Conservation (phyloP, 2,113 vertebrate genomes). For the Gymnocephalus cernua region DNA sequence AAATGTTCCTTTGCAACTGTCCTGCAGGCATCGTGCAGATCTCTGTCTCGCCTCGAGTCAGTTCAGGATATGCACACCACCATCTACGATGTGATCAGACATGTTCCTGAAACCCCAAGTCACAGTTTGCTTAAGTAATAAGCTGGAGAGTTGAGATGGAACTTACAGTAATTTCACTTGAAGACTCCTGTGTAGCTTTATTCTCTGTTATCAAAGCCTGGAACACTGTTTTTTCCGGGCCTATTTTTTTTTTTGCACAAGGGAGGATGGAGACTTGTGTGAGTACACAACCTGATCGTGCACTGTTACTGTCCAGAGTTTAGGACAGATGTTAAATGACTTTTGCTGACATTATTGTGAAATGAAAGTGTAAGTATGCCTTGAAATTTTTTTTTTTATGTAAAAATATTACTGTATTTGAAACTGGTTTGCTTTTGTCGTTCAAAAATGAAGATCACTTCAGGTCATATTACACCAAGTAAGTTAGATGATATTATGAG, state of each 20-base stretch:
- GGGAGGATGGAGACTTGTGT: conserved; percentile 42
- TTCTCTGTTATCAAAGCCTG: conserved; percentile 43
- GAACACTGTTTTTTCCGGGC: conserved; percentile 36
- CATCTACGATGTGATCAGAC: conserved; percentile 87
- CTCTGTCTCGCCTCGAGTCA: conserved; percentile 81
- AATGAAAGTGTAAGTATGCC: conserved; percentile 37
- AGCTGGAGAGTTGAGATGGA: conserved; percentile 33
- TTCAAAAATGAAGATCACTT: conserved; percentile 15
- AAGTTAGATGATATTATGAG: not conserved
- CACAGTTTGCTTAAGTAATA: conserved; percentile 80
- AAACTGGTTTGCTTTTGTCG: not conserved
- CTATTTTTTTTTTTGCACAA: conserved; percentile 69
- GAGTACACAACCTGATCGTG: conserved; percentile 54
- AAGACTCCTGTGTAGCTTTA: conserved; percentile 59
- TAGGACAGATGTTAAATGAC: conserved; percentile 32
- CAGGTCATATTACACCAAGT: conserved; percentile 17
- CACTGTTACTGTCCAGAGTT: conserved; percentile 63
- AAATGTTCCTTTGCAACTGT: conserved; percentile 20
- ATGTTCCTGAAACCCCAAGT: conserved; percentile 83
- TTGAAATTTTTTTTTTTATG: conserved; percentile 23
- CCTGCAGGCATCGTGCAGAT: conserved; percentile 82
- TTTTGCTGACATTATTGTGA: conserved; percentile 51
- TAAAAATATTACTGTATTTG: conserved; percentile 21
- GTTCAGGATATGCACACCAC: conserved; percentile 84
- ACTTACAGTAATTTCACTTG: conserved; percentile 38